A percentile compares a stretch with the other conserved stretches of the same genome.
Conservation (phyloP, 2,797 vertebrate species). For the Siniperca undulata region DNA sequence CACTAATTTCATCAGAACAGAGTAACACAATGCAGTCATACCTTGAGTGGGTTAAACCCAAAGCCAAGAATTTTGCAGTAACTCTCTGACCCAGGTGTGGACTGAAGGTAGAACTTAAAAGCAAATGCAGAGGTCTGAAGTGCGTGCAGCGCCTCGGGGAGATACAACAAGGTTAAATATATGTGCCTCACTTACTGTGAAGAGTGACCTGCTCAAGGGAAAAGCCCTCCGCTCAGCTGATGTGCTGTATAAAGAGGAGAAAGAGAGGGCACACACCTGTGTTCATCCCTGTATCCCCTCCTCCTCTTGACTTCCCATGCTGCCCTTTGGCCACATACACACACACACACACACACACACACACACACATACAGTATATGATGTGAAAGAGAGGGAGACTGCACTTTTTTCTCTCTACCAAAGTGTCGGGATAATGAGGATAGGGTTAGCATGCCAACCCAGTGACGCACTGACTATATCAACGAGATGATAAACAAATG, state of each 20-base stretch:
- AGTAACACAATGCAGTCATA: slow-evolving; percentile 1
- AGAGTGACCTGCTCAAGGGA: slow-evolving; percentile 48
- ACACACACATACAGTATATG: background rate
- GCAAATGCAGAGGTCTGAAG: slow-evolving; percentile 24
- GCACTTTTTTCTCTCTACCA: background rate
- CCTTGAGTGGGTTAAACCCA: slow-evolving; percentile 7
- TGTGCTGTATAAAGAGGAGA: slow-evolving; percentile 46
- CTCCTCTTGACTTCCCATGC: slow-evolving; percentile 29
- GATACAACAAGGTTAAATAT: slow-evolving; percentile 43
- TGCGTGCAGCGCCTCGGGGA: slow-evolving; percentile 32
- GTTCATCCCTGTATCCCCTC: slow-evolving; percentile 37
- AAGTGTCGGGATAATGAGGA: slow-evolving; percentile 21
- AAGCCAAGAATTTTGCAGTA: background rate
- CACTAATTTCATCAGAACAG: background rate
- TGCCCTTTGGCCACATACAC: slow-evolving; percentile 1
- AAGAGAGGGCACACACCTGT: slow-evolving; percentile 65
- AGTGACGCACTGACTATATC: background rate
- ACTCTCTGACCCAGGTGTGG: slow-evolving; percentile 24
- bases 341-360: background rate
- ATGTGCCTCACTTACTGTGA: slow-evolving; percentile 62
- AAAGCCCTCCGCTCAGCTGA: slow-evolving; percentile 52
- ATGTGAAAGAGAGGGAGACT: background rate
- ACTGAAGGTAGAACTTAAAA: slow-evolving; percentile 1
- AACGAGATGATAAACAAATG: background rate
- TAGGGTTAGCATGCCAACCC: background rate